A percentile compares a stretch with the other conserved stretches of the same genome.
phyloP scores from a whole-genome alignment of 2,113 vertebrate genomes.

The mouse (Mus musculus) region DNA sequence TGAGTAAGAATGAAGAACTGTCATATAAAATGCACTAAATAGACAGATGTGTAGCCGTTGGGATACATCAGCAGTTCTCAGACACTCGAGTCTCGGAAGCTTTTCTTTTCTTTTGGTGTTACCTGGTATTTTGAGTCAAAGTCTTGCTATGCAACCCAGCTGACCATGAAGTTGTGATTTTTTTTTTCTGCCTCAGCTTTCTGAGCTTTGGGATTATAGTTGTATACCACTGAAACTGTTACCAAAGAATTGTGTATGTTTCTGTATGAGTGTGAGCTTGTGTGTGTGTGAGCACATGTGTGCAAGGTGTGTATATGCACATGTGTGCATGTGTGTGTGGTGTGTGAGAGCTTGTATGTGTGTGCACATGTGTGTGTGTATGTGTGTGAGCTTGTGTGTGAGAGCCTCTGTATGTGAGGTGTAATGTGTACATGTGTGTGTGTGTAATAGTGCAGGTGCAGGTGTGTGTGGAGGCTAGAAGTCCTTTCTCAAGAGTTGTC shows the following conservation, averaged over 20 bases:
- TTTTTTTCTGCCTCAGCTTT: not conserved
- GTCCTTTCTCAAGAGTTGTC: not conserved
- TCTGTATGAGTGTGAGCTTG: not conserved
- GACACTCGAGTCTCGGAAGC: not conserved
- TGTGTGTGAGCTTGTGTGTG: not conserved
- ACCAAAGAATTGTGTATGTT: not conserved
- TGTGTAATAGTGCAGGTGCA: not conserved
- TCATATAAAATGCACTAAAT: not conserved
- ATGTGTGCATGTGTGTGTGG: not conserved
- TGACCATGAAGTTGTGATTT: too few species aligned
- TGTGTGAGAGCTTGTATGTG: too few species aligned
- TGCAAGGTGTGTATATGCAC: not conserved
- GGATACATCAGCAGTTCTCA: not conserved
- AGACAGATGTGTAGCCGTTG: not conserved
- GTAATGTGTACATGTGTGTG: not conserved
- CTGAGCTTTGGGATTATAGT: not conserved
- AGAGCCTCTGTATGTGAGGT: too few species aligned
- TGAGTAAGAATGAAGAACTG: not conserved
- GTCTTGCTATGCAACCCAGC: not conserved
- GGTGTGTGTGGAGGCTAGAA: too few species aligned
- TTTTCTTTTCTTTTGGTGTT: too few species aligned
- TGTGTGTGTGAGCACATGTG: too few species aligned
- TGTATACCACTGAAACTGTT: not conserved
- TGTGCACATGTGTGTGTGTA: not conserved
- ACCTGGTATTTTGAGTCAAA: not conserved